Evolutionary conservation across 1,140 invertebrate genomes (phyloP).

Genomic region (Arion vulgaris): DNA sequence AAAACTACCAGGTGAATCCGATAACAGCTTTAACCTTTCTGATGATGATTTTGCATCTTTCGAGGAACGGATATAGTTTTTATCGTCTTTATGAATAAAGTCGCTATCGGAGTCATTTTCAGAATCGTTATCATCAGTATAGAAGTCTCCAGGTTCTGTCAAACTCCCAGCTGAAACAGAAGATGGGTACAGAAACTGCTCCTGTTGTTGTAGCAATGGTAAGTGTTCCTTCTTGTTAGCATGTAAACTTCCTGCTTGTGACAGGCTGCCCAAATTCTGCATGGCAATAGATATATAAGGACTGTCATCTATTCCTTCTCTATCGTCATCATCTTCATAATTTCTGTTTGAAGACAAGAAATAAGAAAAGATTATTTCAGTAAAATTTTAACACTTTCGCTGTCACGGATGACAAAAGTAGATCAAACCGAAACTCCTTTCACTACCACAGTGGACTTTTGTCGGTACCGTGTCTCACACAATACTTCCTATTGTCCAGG

Average conservation of each 20-base stretch:
- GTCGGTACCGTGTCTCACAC: too few relatives aligned
- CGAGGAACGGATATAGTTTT: not conserved
- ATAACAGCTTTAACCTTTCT: conserved; percentile 13
- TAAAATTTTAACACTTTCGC: too few relatives aligned
- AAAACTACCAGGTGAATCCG: not conserved
- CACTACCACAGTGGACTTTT: too few relatives aligned
- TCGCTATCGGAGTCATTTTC: not conserved
- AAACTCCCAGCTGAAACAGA: not conserved
- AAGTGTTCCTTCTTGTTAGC: not conserved
- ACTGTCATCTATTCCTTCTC: not conserved
- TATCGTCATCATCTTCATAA: conserved; percentile 8
- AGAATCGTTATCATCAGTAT: not conserved
- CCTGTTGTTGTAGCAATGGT: not conserved
- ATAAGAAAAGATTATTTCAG: too few relatives aligned
- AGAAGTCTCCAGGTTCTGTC: not conserved
- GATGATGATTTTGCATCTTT: conserved; percentile 4
- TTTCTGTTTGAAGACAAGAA: not conserved
- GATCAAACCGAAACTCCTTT: too few relatives aligned
- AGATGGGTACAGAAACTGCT: conserved; percentile 3
- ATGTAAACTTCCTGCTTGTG: not conserved
- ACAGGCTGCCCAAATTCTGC: not conserved
- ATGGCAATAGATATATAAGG: not conserved
- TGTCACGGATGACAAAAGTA: too few relatives aligned
- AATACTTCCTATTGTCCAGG: too few relatives aligned
- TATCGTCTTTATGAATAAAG: not conserved